phyloP scores from a whole-genome alignment of 2,888 invertebrate species.

The Calliopum simillimum region DNA sequence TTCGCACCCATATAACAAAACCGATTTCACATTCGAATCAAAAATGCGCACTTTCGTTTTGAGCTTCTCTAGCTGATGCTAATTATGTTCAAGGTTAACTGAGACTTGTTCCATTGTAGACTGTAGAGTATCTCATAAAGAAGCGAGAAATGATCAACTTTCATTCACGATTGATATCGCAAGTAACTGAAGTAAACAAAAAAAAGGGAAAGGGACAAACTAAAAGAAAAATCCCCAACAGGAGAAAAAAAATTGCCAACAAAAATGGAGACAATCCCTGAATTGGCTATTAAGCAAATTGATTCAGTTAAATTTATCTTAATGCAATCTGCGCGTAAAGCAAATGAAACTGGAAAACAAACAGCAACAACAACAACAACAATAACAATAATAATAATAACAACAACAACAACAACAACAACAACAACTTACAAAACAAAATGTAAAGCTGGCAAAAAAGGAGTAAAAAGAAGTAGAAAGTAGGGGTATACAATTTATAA shows the following conservation, averaged over 20 bases:
- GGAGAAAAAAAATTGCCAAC: constrained; percentile 29
- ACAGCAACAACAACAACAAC: not conserved
- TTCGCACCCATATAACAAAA: too few relatives aligned
- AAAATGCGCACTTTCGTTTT: too few relatives aligned
- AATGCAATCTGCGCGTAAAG: constrained; percentile 58
- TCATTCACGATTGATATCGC: not conserved
- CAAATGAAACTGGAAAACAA: constrained; percentile 17
- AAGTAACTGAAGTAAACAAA: not conserved
- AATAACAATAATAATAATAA: constrained; percentile 38
- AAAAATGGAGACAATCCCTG: constrained; percentile 52
- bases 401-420: constrained; percentile 38
- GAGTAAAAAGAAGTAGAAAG: constrained; percentile 55
- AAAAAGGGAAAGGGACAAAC: not conserved
- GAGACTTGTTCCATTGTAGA: not conserved
- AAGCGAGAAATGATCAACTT: not conserved
- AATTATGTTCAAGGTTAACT: not conserved
- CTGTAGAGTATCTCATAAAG: too few relatives aligned
- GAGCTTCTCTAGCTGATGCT: too few relatives aligned
- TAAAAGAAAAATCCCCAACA: constrained; percentile 4
- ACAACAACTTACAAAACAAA: constrained; percentile 43
- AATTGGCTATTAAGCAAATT: constrained; percentile 66
- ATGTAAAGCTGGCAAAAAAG: constrained; percentile 56
- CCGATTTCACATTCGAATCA: too few relatives aligned
- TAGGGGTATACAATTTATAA: not conserved
- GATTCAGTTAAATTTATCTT: constrained; percentile 66